These are phyloP conservation scores for Siphlonurus alternatus DNA, from an alignment of 2,888 invertebrate genomes.

Conservation along the genomic window DNA sequence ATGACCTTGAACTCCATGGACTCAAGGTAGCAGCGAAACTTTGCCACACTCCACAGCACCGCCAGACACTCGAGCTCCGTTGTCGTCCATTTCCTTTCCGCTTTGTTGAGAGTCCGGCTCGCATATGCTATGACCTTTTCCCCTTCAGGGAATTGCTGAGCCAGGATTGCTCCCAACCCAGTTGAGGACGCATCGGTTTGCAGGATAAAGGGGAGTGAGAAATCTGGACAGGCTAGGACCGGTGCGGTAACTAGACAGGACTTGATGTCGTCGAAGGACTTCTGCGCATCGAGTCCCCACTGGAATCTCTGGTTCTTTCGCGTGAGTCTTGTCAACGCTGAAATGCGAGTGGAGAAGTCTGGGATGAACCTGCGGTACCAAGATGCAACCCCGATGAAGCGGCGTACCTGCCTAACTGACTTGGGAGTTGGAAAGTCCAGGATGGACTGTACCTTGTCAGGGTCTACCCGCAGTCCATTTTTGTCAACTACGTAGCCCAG, in stretches of 20 bases:
- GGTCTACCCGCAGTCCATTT: conserved; percentile 16
- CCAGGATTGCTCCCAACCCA: conserved; percentile 9
- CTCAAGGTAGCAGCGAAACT: no score
- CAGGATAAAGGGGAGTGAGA: conserved; percentile 14
- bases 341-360: conserved; percentile 13
- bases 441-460: no score
- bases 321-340: conserved; percentile 15
- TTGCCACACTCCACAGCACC: no score
- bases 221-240: conserved; percentile 14
- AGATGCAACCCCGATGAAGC: conserved; percentile 18
- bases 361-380: conserved; percentile 20
- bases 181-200: conserved; percentile 11
- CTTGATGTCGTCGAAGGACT: conserved; percentile 14
- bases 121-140: no score
- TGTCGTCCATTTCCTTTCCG: not conserved
- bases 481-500: conserved; percentile 21
- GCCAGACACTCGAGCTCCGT: no score
- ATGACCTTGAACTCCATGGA: not conserved
- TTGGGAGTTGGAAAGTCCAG: conserved; percentile 17
- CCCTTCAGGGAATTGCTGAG: conserved; percentile 3
- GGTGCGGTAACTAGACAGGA: conserved; percentile 11
- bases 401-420: conserved; percentile 14
- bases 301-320: conserved; percentile 14
- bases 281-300: conserved; percentile 13
- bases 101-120: not conserved